These are phyloP conservation scores for Agrenia bidenticulata DNA, from an alignment of 2,888 invertebrate species.

Conservation along the genomic window DNA sequence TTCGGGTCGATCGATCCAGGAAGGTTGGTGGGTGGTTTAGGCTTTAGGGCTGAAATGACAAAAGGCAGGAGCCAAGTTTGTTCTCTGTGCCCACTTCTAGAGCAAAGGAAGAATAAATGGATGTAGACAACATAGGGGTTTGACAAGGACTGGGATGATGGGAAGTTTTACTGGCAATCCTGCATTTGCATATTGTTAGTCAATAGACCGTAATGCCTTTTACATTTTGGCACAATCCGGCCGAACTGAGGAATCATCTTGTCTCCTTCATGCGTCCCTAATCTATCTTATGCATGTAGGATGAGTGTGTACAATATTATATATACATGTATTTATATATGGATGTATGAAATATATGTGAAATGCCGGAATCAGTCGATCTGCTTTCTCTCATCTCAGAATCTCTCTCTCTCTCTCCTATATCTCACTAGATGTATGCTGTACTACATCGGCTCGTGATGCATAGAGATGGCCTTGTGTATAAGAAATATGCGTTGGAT, in stretches of 20 bases:
- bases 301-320: neutral
- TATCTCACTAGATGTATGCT: neutral
- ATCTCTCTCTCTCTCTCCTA: neutral
- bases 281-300: conserved; percentile 24
- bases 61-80: conserved; percentile 19
- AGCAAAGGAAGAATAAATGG: conserved; percentile 15
- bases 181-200: conserved; percentile 47
- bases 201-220: conserved; percentile 41
- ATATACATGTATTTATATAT: too few relatives aligned
- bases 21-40: conserved; percentile 22
- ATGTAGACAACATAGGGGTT: conserved; percentile 18
- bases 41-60: conserved; percentile 23
- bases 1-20: conserved; percentile 34
- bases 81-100: conserved; percentile 2
- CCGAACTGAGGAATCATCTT: conserved; percentile 31
- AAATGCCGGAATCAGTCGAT: conserved; percentile 40
- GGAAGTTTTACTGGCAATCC: conserved; percentile 32
- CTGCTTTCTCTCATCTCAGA: conserved; percentile 18
- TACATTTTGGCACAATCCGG: conserved; percentile 40
- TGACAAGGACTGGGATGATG: conserved; percentile 27
- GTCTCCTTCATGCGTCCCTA: conserved; percentile 35
- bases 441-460: too few relatives aligned
- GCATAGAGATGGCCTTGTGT: too few relatives aligned
- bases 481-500: too few relatives aligned
- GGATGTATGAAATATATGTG: conserved; percentile 17